phyloP scores from a whole-genome alignment of 2,113 vertebrate species.

The Cariama cristata region DNA sequence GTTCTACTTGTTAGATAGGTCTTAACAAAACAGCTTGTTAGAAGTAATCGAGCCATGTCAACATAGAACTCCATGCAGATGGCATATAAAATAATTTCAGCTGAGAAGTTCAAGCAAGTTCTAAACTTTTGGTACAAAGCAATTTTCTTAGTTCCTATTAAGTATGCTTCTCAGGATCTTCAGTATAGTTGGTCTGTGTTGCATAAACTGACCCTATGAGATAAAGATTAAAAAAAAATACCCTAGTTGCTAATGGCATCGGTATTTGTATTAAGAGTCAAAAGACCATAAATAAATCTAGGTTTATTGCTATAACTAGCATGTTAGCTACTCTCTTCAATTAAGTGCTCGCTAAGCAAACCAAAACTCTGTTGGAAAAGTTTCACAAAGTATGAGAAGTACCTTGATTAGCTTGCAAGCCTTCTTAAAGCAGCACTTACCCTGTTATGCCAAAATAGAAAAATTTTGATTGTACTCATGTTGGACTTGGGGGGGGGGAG shows the following conservation, averaged over 20 bases:
- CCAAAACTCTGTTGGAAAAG: neutral
- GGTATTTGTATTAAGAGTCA: neutral
- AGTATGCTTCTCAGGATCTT: neutral
- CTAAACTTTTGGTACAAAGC: neutral
- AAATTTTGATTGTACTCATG: neutral
- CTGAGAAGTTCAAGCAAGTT: neutral
- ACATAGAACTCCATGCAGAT: neutral
- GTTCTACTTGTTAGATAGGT: neutral
- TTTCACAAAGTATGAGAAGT: neutral
- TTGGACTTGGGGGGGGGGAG: neutral
- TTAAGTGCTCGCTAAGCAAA: neutral
- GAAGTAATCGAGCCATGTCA: neutral
- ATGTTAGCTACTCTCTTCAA: neutral
- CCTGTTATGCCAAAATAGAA: neutral
- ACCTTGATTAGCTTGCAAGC: neutral
- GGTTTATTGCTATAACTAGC: neutral
- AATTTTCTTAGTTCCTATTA: neutral
- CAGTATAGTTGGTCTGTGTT: fast-evolving
- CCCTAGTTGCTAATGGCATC: neutral
- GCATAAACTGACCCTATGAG: neutral
- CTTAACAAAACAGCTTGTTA: neutral
- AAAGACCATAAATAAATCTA: neutral
- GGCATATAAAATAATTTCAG: neutral
- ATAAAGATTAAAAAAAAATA: neutral
- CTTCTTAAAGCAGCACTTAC: neutral